Percentiles rank a stretch among this genome's conserved stretches.
Evolutionary conservation across 2,113 vertebrate genomes (phyloP).

Genomic region (Bubo scandiacus): DNA sequence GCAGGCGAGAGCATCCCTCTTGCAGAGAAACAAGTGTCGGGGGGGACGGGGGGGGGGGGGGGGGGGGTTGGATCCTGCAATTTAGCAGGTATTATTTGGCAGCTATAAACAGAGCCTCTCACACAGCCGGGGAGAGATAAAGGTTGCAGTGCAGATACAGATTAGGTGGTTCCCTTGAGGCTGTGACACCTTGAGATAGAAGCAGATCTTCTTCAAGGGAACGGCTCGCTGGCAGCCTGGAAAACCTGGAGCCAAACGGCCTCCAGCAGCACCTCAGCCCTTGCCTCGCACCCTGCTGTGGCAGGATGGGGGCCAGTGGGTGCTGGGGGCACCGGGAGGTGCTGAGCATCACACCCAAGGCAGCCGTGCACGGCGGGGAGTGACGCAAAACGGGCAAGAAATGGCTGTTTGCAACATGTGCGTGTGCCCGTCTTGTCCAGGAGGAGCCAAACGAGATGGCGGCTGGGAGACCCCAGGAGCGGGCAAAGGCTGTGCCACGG

Average conservation of each 20-base stretch:
- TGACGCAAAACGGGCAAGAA: accelerated
- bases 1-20: background rate
- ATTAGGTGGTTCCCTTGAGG: conserved; percentile 67
- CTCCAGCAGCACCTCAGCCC: background rate
- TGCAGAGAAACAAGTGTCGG: background rate
- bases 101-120: conserved; percentile 62
- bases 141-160: conserved; percentile 65
- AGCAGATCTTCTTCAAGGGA: conserved; percentile 61
- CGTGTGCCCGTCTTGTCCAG: accelerated
- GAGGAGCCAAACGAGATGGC: accelerated
- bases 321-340: background rate
- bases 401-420: accelerated
- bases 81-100: conserved; percentile 56
- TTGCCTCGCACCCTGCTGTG: background rate
- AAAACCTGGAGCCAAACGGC: conserved; percentile 35
- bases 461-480: accelerated
- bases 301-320: accelerated
- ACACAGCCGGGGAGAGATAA: conserved; percentile 38
- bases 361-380: accelerated
- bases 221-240: conserved; percentile 62
- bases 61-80: background rate
- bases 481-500: background rate
- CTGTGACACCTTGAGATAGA: conserved; percentile 63
- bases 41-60: no score
- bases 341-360: background rate